Base-by-base conservation (phyloP, 2,888 invertebrate species). In the Ptilodon capucinus region DNA sequence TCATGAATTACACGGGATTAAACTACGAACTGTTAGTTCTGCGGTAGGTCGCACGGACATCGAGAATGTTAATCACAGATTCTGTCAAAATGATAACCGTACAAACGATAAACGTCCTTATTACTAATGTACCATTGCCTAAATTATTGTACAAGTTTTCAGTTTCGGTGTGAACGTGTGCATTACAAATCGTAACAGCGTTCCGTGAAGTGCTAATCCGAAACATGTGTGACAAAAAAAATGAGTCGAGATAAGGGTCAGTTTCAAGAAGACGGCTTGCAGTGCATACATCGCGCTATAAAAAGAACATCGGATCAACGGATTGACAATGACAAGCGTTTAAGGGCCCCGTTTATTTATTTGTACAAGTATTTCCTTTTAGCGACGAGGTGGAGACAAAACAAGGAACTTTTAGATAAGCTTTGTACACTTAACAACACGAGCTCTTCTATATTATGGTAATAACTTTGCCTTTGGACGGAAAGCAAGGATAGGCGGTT, bases 271-370 rank as follows among this genome's bases (percentile, higher is more conserved):
- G 79, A 76, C 82, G 77, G 60, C 80, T 78, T 76, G 81, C 78
- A 76, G 60, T 71, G 65, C 74, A 81, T 81, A 78, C 77, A 75
- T 77, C 68, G 71, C 51, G 74, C 83, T 86, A 86, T 85, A 88
- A 88, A 87, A 88, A 86, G 81, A 84, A 67, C 77, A 70, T 73
- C 57, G 79, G 83, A 83, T 84, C 81, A 83, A 78, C 75, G 71
- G 81, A 89, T 87, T 87, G 90, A 88, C 90, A 88, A 86, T 86
- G 89, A 89, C 90, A 87, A 85, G 88, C 85, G 79, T 86, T 89
- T 87, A 86, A 88, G 76, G 76, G 79, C 75, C 72, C 57, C 70
- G 79, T 84, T 83, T 89, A 88, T 91, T 91, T 90, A 90, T 90
- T 84, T 85, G 75, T 80, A 91, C 90, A 90, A 81, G 90, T 79